Evolutionary conservation across 1,140 invertebrate genomes (phyloP).

Genomic region (Brachionus angularis): DNA sequence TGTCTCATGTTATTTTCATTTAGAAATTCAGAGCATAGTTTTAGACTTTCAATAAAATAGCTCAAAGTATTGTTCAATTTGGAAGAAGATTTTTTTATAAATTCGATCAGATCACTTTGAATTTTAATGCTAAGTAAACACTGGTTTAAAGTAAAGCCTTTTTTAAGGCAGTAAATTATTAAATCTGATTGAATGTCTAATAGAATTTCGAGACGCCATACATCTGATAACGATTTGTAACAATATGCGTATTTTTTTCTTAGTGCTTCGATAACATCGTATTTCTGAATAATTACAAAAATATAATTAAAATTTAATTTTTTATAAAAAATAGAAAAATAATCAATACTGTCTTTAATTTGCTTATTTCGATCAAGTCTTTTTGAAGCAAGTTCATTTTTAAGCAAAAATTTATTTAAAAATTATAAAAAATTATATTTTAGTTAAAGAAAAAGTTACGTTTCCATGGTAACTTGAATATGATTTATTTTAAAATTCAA

Average conservation of each 20-base stretch:
- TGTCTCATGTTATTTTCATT: background rate
- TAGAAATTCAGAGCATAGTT: background rate
- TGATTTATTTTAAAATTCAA: too few relatives aligned
- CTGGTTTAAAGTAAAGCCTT: background rate
- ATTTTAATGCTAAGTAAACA: background rate
- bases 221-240: conserved; percentile 4
- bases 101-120: background rate
- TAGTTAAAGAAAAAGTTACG: too few relatives aligned
- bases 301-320: too few relatives aligned
- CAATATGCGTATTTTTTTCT: background rate
- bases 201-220: conserved; percentile 22
- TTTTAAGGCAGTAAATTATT: background rate
- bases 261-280: background rate
- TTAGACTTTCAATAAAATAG: conserved; percentile 9
- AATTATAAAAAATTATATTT: too few relatives aligned
- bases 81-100: conserved; percentile 4
- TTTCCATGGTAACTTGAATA: too few relatives aligned
- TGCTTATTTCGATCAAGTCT: too few relatives aligned
- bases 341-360: too few relatives aligned
- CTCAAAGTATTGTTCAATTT: background rate
- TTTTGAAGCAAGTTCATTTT: too few relatives aligned
- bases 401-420: too few relatives aligned
- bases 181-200: background rate
- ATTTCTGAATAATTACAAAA: too few relatives aligned
- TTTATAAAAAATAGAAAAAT: too few relatives aligned